Percentiles rank a stretch among this genome's conserved stretches.
phyloP scores from a whole-genome alignment of 1,140 invertebrate species.

The Drosophila athabasca region DNA sequence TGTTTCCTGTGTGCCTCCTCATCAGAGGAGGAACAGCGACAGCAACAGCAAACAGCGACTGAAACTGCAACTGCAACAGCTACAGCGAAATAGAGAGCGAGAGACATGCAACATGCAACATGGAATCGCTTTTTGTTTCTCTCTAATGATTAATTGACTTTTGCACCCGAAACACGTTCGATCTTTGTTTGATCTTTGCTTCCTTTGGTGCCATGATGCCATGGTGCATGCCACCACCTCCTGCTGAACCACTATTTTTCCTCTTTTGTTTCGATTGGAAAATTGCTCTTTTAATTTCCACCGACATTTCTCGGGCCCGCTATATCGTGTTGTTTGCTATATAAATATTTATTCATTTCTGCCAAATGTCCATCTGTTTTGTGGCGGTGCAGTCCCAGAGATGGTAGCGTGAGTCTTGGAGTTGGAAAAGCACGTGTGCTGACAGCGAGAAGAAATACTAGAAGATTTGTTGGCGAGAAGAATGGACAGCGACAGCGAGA shows the following conservation, averaged over 20 bases:
- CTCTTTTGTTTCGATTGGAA: slow-evolving; percentile 43
- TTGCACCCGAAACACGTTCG: slow-evolving; percentile 76
- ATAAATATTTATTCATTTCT: slow-evolving; percentile 46
- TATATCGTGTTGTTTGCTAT: slow-evolving; percentile 21
- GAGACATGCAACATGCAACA: slow-evolving; percentile 44
- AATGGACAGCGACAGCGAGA: too few species aligned
- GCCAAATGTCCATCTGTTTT: slow-evolving; percentile 39
- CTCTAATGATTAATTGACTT: slow-evolving; percentile 80
- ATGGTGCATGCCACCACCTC: slow-evolving; percentile 1
- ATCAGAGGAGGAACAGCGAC: slow-evolving; percentile 5
- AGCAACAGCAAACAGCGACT: neutral
- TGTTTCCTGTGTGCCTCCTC: slow-evolving; percentile 36
- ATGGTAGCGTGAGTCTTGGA: slow-evolving; percentile 19
- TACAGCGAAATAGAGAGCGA: slow-evolving; percentile 5
- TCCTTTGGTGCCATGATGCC: slow-evolving; percentile 24
- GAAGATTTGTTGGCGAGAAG: too few species aligned
- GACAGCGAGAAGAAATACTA: too few species aligned
- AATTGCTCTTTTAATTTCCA: slow-evolving; percentile 56
- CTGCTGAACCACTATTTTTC: slow-evolving; percentile 22
- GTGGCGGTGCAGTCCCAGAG: neutral
- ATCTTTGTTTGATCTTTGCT: slow-evolving; percentile 64
- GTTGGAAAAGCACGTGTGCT: too few species aligned
- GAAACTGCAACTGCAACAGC: neutral
- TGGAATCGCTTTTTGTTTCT: slow-evolving; percentile 54
- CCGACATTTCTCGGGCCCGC: slow-evolving; percentile 33